A percentile compares a stretch with the other conserved stretches of the same genome.
phyloP scores from a whole-genome alignment of 2,113 vertebrate species.

The Dinomys branickii region DNA sequence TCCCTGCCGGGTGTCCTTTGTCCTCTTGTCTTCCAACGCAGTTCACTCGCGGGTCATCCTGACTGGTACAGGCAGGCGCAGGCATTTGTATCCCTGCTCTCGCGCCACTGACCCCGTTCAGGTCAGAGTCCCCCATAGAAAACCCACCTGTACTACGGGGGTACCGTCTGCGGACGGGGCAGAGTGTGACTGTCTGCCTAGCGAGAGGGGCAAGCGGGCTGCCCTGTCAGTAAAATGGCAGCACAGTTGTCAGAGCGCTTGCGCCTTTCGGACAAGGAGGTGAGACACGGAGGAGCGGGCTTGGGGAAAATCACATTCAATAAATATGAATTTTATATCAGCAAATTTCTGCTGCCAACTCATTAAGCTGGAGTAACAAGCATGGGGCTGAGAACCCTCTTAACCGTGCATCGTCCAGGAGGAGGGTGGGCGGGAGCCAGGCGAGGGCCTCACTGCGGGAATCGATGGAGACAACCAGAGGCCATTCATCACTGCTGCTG shows the following conservation, averaged over 20 bases:
- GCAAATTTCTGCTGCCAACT: conserved; percentile 59
- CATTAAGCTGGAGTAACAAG: conserved; percentile 57
- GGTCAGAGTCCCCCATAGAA: neutral
- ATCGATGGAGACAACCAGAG: neutral
- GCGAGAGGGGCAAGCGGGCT: neutral
- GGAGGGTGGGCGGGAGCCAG: neutral
- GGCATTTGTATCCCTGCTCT: neutral
- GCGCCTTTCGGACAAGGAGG: neutral
- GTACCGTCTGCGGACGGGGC: neutral
- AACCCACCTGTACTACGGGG: neutral
- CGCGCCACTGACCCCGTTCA: neutral
- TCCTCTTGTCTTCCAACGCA: neutral
- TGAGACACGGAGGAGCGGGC: conserved; percentile 11
- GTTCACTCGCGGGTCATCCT: neutral
- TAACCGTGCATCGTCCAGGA: conserved; percentile 30
- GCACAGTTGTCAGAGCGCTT: neutral
- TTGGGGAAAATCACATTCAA: conserved; percentile 55
- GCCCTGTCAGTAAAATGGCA: neutral
- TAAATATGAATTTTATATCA: conserved; percentile 73
- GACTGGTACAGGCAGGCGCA: neutral
- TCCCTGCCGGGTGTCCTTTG: neutral
- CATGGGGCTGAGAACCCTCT: conserved; percentile 48
- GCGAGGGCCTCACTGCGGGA: neutral
- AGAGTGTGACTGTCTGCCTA: neutral
- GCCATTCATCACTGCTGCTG: neutral